Percentiles rank a stretch among this genome's conserved stretches.
phyloP scores from a whole-genome alignment of 2,888 invertebrate species.

The Leucophenga montana region DNA sequence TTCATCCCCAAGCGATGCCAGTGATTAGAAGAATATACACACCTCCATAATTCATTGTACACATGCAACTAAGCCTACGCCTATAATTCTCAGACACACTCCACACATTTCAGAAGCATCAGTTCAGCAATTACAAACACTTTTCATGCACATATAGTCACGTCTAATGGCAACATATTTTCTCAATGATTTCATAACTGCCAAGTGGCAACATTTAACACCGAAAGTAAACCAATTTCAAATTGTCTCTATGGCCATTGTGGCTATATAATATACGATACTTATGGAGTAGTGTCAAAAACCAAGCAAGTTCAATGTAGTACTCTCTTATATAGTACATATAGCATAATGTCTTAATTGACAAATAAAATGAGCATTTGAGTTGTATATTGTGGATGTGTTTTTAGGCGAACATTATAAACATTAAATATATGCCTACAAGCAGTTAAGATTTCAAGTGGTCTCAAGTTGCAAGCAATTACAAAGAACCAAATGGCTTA shows the following conservation, averaged over 20 bases:
- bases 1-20: no score
- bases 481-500: not conserved
- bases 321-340: not conserved
- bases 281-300: not conserved
- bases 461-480: not conserved
- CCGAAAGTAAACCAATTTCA: not conserved
- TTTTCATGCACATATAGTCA: slow-evolving; percentile 46
- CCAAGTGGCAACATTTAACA: slow-evolving; percentile 31
- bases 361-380: slow-evolving; percentile 1
- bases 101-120: not conserved
- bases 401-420: not conserved
- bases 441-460: no score
- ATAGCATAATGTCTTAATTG: not conserved
- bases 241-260: no score
- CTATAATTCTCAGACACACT: not conserved
- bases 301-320: not conserved
- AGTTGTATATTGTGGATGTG: not conserved
- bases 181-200: slow-evolving; percentile 59
- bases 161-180: slow-evolving; percentile 54
- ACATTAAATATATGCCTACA: no score
- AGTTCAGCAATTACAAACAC: slow-evolving; percentile 55
- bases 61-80: not conserved
- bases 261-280: no score
- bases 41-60: not conserved
- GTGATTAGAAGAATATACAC: no score